Percentiles rank a stretch among this genome's conserved stretches.
Evolutionary conservation across 1,140 invertebrate species (phyloP).

Genomic region (Ips nitidus): DNA sequence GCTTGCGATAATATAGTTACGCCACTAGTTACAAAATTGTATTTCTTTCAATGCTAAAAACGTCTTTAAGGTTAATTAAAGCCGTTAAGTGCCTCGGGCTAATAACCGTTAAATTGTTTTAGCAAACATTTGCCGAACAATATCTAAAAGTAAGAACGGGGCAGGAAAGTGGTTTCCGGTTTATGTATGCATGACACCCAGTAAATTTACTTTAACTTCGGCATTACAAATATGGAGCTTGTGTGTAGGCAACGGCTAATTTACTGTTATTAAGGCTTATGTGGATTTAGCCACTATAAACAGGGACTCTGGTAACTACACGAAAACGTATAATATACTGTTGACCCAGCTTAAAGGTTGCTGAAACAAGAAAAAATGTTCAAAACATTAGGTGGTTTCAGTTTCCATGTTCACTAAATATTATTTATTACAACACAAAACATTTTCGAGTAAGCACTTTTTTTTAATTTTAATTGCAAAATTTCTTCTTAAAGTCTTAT

Average conservation of each 20-base stretch:
- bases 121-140: neutral
- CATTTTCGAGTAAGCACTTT: no score
- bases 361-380: neutral
- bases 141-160: conserved; percentile 9
- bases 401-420: no score
- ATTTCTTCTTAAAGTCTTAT: no score
- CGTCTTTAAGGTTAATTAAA: no score
- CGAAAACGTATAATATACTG: neutral
- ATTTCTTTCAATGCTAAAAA: no score
- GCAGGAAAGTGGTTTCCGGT: conserved; percentile 12
- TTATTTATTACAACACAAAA: no score
- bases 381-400: no score
- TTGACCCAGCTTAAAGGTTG: neutral
- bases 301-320: neutral
- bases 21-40: no score
- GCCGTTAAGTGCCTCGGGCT: no score
- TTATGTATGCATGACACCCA: conserved; percentile 28
- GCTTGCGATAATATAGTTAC: no score
- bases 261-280: conserved; percentile 12
- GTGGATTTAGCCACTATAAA: conserved; percentile 10
- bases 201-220: conserved; percentile 28
- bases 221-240: conserved; percentile 17
- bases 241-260: conserved; percentile 6
- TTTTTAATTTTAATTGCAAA: no score
- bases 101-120: neutral